Conservation (phyloP, 2,113 vertebrate species). For the Sander lucioperca region DNA sequence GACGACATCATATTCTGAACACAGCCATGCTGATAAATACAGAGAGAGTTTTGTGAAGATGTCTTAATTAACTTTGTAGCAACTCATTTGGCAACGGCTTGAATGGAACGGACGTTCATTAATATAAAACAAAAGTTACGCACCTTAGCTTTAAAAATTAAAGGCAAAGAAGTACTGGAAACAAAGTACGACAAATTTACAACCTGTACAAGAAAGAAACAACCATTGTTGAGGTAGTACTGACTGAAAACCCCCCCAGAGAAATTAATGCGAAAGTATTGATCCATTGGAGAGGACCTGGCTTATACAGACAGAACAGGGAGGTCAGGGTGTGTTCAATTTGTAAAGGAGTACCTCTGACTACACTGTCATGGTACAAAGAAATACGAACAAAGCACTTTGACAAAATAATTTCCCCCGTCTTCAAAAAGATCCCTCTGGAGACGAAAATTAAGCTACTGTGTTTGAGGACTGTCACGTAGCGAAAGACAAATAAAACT, state of each 20-base stretch:
- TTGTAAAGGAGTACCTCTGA: neutral
- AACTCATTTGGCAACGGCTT: too few relatives aligned
- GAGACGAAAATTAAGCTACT: neutral
- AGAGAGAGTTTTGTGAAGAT: too few relatives aligned
- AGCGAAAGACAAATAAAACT: neutral
- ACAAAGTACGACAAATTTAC: too few relatives aligned
- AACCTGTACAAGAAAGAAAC: too few relatives aligned
- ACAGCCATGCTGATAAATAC: too few relatives aligned
- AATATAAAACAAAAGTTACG: too few relatives aligned
- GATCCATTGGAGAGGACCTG: neutral
- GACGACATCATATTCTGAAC: too few relatives aligned
- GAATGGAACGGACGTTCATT: too few relatives aligned
- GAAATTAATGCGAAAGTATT: slow-evolving; percentile 33
- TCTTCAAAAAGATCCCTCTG: neutral
- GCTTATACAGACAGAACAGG: neutral
- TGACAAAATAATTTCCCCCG: neutral
- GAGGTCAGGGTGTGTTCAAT: neutral
- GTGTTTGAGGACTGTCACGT: neutral
- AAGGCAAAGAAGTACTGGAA: too few relatives aligned
- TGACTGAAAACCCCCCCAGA: slow-evolving; percentile 15
- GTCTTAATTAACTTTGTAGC: too few relatives aligned
- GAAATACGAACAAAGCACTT: neutral
- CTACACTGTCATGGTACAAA: neutral
- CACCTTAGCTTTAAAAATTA: too few relatives aligned
- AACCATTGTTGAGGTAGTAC: too few relatives aligned